These are phyloP conservation scores for Caenorhabditis remanei DNA, from an alignment of 1,140 invertebrate genomes.

Conservation along the genomic window DNA sequence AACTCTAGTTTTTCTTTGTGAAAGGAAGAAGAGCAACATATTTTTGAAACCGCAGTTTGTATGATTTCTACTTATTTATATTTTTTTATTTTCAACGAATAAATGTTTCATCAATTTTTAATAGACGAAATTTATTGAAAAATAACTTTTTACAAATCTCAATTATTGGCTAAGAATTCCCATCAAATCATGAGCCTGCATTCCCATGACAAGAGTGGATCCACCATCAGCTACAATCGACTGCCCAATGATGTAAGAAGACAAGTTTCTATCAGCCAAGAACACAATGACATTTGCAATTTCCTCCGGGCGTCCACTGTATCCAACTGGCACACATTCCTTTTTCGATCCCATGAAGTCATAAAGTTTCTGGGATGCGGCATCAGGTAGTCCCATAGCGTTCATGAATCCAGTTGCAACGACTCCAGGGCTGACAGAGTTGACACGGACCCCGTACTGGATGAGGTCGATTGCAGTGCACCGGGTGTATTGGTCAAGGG, in stretches of 20 bases:
- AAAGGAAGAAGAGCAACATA: slow-evolving; percentile 45
- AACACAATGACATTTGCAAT: slow-evolving; percentile 60
- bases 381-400: slow-evolving; percentile 1
- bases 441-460: slow-evolving; percentile 79
- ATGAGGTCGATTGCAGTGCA: slow-evolving; percentile 89
- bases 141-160: too few species aligned
- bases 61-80: not conserved
- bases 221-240: slow-evolving; percentile 40
- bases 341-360: not conserved
- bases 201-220: slow-evolving; percentile 51
- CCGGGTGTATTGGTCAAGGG: slow-evolving; percentile 82
- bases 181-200: slow-evolving; percentile 35
- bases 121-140: too few species aligned
- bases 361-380: slow-evolving; percentile 4
- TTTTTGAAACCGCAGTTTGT: slow-evolving; percentile 56
- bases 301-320: slow-evolving; percentile 27
- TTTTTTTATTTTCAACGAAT: not conserved
- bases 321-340: slow-evolving; percentile 24
- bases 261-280: slow-evolving; percentile 52
- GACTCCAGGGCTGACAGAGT: slow-evolving; percentile 55
- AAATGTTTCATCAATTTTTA: not conserved
- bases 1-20: slow-evolving; percentile 60
- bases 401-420: slow-evolving; percentile 33
- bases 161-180: not conserved
- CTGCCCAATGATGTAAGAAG: slow-evolving; percentile 54